Evolutionary conservation across 2,888 invertebrate genomes (phyloP).

Genomic region (Sycophila texana): DNA sequence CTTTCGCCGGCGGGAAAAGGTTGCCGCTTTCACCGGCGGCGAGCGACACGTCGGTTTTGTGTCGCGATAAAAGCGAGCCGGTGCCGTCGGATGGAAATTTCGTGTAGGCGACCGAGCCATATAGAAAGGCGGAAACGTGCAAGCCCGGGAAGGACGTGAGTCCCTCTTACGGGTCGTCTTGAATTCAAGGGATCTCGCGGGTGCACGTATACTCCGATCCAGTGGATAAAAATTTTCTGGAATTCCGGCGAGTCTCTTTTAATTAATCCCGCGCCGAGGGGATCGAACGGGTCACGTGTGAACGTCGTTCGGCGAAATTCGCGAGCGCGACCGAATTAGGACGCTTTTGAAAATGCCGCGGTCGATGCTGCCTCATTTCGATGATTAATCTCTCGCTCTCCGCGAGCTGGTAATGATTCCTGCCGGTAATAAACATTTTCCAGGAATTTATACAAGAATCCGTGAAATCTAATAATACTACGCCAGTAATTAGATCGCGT

Average conservation of each 20-base stretch:
- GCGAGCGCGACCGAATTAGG: too few species aligned
- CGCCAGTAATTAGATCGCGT: conserved; percentile 1
- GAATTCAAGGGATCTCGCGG: neutral
- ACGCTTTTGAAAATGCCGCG: too few species aligned
- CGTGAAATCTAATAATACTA: neutral
- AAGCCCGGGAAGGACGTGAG: neutral
- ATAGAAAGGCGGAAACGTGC: conserved; percentile 66
- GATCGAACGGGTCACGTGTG: neutral
- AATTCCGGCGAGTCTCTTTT: conserved; percentile 18
- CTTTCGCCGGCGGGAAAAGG: conserved; percentile 5
- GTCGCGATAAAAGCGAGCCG: neutral
- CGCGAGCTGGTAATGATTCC: too few species aligned
- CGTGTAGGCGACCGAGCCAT: conserved; percentile 51
- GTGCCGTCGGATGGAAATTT: conserved; percentile 57
- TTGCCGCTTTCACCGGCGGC: conserved; percentile 3
- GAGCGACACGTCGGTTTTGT: neutral
- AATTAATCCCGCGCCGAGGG: conserved; percentile 3
- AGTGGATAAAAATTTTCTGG: too few species aligned
- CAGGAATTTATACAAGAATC: too few species aligned
- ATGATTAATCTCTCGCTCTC: too few species aligned
- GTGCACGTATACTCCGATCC: neutral
- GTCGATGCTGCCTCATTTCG: too few species aligned
- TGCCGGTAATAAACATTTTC: too few species aligned
- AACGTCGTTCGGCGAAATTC: neutral
- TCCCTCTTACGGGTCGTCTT: too few species aligned